Conservation (phyloP, 1,140 invertebrate species). For the Zophobas morio region DNA sequence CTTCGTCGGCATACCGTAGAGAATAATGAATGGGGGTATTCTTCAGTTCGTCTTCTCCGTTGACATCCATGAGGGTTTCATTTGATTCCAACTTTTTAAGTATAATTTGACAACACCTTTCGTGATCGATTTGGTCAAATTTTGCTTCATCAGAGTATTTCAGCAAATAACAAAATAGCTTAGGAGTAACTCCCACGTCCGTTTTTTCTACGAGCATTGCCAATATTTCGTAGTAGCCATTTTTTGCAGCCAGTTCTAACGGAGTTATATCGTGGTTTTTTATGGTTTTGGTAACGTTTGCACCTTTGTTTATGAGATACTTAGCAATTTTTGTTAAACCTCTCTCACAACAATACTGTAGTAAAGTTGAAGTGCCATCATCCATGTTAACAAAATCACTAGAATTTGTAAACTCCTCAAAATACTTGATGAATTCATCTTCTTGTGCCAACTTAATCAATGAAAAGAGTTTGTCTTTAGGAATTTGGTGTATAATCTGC, state of each 20-base stretch:
- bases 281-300: conserved; percentile 68
- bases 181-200: conserved; percentile 66
- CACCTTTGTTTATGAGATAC: conserved; percentile 71
- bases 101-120: conserved; percentile 72
- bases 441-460: conserved; percentile 72
- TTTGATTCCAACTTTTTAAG: conserved; percentile 67
- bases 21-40: conserved; percentile 89
- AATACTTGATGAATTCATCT: conserved; percentile 67
- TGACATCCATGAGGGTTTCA: conserved; percentile 71
- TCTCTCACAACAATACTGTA: conserved; percentile 74
- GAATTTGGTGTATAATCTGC: conserved; percentile 65
- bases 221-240: conserved; percentile 76
- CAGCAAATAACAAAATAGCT: conserved; percentile 50
- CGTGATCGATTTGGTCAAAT: conserved; percentile 66
- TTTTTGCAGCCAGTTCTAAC: conserved; percentile 74
- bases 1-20: conserved; percentile 75
- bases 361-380: conserved; percentile 71
- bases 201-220: conserved; percentile 72
- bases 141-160: conserved; percentile 53
- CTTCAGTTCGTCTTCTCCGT: conserved; percentile 78
- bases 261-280: conserved; percentile 62
- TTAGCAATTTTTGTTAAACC: conserved; percentile 73
- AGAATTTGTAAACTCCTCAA: conserved; percentile 36
- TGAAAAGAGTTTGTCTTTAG: conserved; percentile 70
- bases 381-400: conserved; percentile 65